Base-by-base conservation (phyloP, 1,140 invertebrate species). In the Amyelois transitella region DNA sequence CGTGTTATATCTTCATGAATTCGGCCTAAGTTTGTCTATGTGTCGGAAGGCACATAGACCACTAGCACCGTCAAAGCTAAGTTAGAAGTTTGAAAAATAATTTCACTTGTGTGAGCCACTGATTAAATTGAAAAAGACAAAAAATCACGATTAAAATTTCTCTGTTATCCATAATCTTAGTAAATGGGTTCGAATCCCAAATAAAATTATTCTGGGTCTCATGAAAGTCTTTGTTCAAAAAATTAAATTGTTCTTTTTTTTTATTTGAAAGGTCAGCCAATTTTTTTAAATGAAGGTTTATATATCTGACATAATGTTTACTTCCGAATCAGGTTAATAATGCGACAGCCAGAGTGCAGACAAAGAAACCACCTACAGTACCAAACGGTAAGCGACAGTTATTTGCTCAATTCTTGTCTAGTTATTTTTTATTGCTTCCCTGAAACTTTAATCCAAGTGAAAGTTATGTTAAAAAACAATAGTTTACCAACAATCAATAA, bases 341-440 rank as follows among this genome's bases (percentile, higher is more conserved):
- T 92, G 97, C 97, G 68, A 99, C 97, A 75, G 97, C 97, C 71
- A 93, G 97, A 91, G 96, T 98, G 87, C 97, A 98, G 93, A 98
- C 96, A 81, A 99, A 98, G 93, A 99, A 99, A 92, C 94, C 96
- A 81, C 92, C 95, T 64, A 92, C 96, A 77, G 93, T 98, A 85
- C 96, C 96, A 73, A 96, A 97, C 92, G 96, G 97, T 98, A 92
- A 93, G 95, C 20, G 10, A 6, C 10, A 18, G 20, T 20, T 21
- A 21, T 38, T 24, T 8, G 8, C 8, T 24, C 3, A 24, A 24
- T 90, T 72, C 52, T 64, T 68, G 62, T 24, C 17, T n/a, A 12
- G 17, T 28, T 45, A n/a, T 7, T n/a, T 28, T 43, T 55, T 5
- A 28, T 6, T 43, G 19, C 32, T 10, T 18, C 5, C 12, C 7